Evolutionary conservation across 1,140 invertebrate genomes (phyloP).

Genomic region (Triops cancriformis): DNA sequence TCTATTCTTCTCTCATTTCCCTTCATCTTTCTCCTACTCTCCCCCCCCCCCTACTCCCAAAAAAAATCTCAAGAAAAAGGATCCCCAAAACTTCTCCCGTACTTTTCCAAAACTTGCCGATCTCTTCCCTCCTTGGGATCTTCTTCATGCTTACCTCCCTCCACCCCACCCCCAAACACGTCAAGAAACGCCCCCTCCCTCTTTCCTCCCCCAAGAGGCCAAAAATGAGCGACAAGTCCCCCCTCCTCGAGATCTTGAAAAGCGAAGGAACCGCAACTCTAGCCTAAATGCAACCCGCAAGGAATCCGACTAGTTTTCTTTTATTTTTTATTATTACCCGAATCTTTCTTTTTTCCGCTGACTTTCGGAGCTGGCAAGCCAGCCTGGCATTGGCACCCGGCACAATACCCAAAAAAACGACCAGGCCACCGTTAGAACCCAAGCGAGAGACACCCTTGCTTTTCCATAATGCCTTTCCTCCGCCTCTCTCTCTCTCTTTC

Average conservation of each 20-base stretch:
- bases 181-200: neutral
- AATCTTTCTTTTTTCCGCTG: neutral
- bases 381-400: conserved; percentile 6
- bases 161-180: too few relatives aligned
- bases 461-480: neutral
- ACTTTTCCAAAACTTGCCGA: too few relatives aligned
- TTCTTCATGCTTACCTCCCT: too few relatives aligned
- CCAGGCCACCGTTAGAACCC: neutral
- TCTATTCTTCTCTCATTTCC: too few relatives aligned
- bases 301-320: neutral
- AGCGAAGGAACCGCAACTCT: neutral
- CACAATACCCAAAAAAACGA: neutral
- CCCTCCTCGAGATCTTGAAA: neutral
- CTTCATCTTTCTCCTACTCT: too few relatives aligned
- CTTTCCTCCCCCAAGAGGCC: neutral
- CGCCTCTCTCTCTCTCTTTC: neutral
- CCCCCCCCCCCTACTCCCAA: too few relatives aligned
- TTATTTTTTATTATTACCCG: neutral
- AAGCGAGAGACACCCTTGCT: neutral
- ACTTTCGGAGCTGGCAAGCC: neutral
- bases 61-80: too few relatives aligned
- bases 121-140: too few relatives aligned
- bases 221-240: neutral
- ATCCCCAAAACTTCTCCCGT: too few relatives aligned
- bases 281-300: neutral